These are phyloP conservation scores for Trachelus stipa DNA, from an alignment of 2,888 invertebrate species.

Conservation along the genomic window DNA sequence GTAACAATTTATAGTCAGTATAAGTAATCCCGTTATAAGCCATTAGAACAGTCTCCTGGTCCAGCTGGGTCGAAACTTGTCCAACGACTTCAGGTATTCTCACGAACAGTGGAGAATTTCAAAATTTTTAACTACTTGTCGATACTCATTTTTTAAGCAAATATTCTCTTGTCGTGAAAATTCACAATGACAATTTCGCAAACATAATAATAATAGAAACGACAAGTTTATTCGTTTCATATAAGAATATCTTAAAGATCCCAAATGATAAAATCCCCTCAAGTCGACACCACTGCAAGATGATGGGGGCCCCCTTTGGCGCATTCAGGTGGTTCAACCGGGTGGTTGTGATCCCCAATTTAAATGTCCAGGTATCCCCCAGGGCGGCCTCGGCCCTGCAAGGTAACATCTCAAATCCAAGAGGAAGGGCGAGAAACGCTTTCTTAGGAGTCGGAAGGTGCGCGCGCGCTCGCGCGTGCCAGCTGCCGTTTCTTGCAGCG, in stretches of 20 bases:
- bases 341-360: conserved; percentile 52
- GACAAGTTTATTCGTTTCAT: neutral
- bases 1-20: neutral
- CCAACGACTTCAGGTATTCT: neutral
- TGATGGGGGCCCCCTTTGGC: conserved; percentile 54
- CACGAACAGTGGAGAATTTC: neutral
- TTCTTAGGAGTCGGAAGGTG: conserved; percentile 47
- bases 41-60: neutral
- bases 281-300: conserved; percentile 42
- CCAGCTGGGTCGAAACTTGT: neutral
- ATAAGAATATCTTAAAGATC: neutral
- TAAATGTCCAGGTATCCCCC: conserved; percentile 62
- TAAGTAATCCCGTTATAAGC: neutral
- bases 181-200: neutral
- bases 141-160: neutral
- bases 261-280: conserved; percentile 10
- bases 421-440: conserved; percentile 29
- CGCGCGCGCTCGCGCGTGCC: conserved; percentile 41
- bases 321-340: conserved; percentile 61
- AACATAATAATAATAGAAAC: neutral
- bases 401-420: conserved; percentile 50
- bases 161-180: neutral
- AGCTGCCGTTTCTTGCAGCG: neutral
- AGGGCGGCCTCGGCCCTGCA: conserved; percentile 29
- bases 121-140: neutral